Evolutionary conservation across 2,888 invertebrate genomes (phyloP).

Genomic region (Cheiracanthium punctorium): DNA sequence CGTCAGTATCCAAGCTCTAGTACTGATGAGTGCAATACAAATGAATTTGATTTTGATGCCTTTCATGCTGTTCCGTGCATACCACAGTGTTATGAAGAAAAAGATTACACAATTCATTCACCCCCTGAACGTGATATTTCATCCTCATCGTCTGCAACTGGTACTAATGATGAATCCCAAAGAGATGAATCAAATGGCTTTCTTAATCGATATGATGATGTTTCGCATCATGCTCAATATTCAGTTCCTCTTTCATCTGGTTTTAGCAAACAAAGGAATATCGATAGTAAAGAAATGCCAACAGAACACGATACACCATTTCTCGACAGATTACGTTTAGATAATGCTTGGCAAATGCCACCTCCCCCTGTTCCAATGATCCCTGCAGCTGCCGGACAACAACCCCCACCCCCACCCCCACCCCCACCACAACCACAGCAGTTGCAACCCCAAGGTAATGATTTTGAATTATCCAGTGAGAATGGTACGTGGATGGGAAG

Average conservation of each 20-base stretch:
- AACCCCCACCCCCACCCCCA: neutral
- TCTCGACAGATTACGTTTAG: conserved; percentile 58
- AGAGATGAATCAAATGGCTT: conserved; percentile 43
- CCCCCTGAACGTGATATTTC: conserved; percentile 82
- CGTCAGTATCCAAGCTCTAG: conserved; percentile 17
- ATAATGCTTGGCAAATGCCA: conserved; percentile 57
- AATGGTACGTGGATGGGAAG: conserved; percentile 69
- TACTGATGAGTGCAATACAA: conserved; percentile 8
- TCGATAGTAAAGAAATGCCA: conserved; percentile 7
- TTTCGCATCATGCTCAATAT: conserved; percentile 51
- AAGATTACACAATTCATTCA: conserved; percentile 83
- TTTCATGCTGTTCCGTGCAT: conserved; percentile 77
- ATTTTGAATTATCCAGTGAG: conserved; percentile 65
- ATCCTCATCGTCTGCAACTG: conserved; percentile 73
- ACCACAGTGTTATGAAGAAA: conserved; percentile 80
- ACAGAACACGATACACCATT: conserved; percentile 54
- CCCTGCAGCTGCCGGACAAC: conserved; percentile 18
- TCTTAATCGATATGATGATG: conserved; percentile 44
- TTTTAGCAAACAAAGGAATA: conserved; percentile 33
- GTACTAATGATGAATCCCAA: conserved; percentile 1
- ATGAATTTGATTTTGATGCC: conserved; percentile 65
- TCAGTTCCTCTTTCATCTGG: conserved; percentile 34
- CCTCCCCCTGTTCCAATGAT: conserved; percentile 47
- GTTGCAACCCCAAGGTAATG: conserved; percentile 36
- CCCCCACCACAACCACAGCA: conserved; percentile 11